Base-by-base conservation (phyloP, 2,888 invertebrate species). In the Torymus auratus region DNA sequence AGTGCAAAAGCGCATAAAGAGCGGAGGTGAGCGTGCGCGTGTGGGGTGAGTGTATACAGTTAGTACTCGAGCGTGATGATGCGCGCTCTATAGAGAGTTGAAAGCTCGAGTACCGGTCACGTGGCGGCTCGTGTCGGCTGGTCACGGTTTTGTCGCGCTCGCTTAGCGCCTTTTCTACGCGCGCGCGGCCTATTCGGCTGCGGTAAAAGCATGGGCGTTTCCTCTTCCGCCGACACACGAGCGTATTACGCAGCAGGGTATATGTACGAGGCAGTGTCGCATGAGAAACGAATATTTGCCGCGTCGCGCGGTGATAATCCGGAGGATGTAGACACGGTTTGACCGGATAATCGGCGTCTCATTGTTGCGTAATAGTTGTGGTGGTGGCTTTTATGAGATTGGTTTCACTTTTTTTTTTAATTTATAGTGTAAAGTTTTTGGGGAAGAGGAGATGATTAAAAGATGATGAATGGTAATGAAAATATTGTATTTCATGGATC, bases 61-160 rank as follows among this genome's bases (percentile, higher is more conserved):
- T 14, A 11, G 11, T 50, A 12, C 12, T 23, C 41, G 41, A 41
- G 41, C 41, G 41, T 15, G 60, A 14, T 17, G 56, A 15, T 23
- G 50, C 53, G 50, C 4, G 23, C 53, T 67, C 17, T 15, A 52
- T 5, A 41, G 23, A 41, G 52, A 56, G 23, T 20, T 58, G 23
- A 72, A 80, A 76, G 75, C 71, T 67, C 62, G 17, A 13, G 50
- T 41, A 5, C 64, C 78, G 84, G 89, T 88, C 89, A 87, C 89
- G 89, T 89, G 89, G 84, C 87, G 88, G 84, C 88, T 84, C 88
- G 88, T 88, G 89, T 84, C 85, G 84, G 88, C 88, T 89, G 87
- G 88, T 88, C 86, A 88, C 84, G 86, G 88, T 88, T 90, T 89
- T 88, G 89, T 89, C 85, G 84, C 86, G 82, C 85, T 88, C 86